Conservation (phyloP, 2,113 vertebrate species). For the Glaucidium brasilianum region DNA sequence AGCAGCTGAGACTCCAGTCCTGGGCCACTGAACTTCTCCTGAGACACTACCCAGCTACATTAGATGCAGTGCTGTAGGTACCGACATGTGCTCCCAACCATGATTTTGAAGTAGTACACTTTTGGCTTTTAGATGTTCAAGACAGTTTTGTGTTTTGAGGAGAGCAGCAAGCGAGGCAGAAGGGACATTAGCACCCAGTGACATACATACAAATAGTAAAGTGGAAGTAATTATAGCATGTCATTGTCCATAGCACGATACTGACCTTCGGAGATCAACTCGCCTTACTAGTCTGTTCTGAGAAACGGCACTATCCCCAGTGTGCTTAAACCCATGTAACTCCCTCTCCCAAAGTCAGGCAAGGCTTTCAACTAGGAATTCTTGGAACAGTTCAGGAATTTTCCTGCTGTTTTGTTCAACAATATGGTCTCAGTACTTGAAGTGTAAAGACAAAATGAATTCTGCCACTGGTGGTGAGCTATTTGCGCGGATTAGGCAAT, state of each 20-base stretch:
- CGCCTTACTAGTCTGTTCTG: rapidly evolving
- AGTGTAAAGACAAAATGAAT: neutral
- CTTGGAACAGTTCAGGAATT: neutral
- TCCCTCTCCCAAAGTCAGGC: neutral
- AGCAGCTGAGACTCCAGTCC: neutral
- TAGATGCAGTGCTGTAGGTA: rapidly evolving
- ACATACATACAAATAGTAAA: neutral
- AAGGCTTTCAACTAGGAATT: neutral
- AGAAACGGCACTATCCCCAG: neutral
- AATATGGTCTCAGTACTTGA: neutral
- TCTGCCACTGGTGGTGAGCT: neutral
- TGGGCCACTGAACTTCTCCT: neutral
- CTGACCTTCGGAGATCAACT: neutral
- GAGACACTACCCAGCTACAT: rapidly evolving
- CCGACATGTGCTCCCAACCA: rapidly evolving
- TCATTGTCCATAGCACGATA: neutral
- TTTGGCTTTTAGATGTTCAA: neutral
- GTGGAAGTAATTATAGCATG: neutral
- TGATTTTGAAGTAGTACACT: neutral
- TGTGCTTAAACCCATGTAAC: neutral
- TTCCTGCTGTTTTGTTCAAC: neutral
- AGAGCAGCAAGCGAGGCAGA: neutral
- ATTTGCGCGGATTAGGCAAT: neutral
- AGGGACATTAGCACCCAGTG: neutral
- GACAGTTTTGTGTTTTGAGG: rapidly evolving